Percentiles rank a stretch among this genome's conserved stretches.
Evolutionary conservation across 2,888 invertebrate genomes (phyloP).

Genomic region (Rambutsinella grinnellia): DNA sequence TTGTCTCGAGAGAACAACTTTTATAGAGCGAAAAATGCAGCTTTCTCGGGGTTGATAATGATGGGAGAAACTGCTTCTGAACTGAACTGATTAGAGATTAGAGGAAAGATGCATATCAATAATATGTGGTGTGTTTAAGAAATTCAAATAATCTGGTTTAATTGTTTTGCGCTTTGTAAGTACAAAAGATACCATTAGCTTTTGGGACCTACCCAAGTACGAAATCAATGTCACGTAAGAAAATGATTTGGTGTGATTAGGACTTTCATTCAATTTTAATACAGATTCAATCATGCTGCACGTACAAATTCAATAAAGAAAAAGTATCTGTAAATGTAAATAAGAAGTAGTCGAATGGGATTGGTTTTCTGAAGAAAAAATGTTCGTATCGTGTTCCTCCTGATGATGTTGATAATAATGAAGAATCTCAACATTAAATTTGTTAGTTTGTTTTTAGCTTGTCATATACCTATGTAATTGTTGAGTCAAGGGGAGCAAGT

Average conservation of each 20-base stretch:
- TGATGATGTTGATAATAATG: constrained; percentile 8
- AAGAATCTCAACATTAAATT: constrained; percentile 24
- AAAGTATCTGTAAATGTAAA: constrained; percentile 4
- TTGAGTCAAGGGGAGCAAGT: constrained; percentile 32
- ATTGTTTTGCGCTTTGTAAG: background rate
- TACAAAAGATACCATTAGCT: background rate
- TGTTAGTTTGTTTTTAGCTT: constrained; percentile 43
- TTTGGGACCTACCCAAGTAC: too few species aligned
- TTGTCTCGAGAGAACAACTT: too few species aligned
- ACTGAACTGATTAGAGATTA: too few species aligned
- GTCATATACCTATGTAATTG: constrained; percentile 16
- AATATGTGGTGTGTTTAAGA: too few species aligned
- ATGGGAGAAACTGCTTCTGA: too few species aligned
- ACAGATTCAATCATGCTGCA: background rate
- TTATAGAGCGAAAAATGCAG: too few species aligned
- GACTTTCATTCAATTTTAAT: background rate
- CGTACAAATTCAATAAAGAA: constrained; percentile 20
- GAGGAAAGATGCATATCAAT: too few species aligned
- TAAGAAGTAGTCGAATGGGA: background rate
- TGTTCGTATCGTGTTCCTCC: constrained; percentile 2
- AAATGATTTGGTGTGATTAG: background rate
- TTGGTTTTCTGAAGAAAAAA: background rate
- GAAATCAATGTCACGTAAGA: background rate
- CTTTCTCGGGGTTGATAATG: too few species aligned
- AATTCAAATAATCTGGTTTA: background rate